These are phyloP conservation scores for Ormyrus labotus DNA, from an alignment of 2,888 invertebrate species.

Conservation along the genomic window DNA sequence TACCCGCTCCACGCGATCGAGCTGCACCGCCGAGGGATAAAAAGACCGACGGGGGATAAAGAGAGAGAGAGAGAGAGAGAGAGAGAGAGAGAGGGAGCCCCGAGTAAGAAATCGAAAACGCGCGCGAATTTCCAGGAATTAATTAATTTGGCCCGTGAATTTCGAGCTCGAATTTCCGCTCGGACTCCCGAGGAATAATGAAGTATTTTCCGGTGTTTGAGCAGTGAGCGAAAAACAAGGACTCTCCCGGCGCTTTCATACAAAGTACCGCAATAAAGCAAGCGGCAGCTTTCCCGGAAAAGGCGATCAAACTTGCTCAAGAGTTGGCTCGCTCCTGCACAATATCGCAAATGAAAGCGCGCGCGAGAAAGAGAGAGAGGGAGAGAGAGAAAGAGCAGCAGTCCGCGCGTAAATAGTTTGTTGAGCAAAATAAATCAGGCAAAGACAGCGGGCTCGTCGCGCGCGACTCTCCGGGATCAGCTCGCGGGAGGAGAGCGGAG, in stretches of 20 bases:
- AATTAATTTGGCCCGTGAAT: too few relatives aligned
- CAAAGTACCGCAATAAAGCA: not conserved
- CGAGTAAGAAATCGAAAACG: too few relatives aligned
- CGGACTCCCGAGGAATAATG: too few relatives aligned
- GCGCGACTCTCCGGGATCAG: not conserved
- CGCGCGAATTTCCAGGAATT: too few relatives aligned
- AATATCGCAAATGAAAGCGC: too few relatives aligned
- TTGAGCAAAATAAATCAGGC: slow-evolving; percentile 7
- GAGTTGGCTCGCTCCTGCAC: too few relatives aligned
- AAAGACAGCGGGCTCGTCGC: not conserved
- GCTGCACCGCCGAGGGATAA: not conserved
- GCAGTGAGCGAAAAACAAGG: not conserved
- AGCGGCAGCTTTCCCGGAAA: too few relatives aligned
- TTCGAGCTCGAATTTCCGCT: too few relatives aligned
- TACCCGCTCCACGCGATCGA: not conserved
- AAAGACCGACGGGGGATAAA: not conserved
- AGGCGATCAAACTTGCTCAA: too few relatives aligned
- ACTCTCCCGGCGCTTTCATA: not conserved
- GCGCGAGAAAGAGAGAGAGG: not conserved
- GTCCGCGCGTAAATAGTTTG: not conserved
- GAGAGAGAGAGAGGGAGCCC: too few relatives aligned
- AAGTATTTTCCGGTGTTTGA: not conserved
- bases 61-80: not conserved
- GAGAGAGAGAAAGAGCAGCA: not conserved
- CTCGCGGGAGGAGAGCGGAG: not conserved